Base-by-base conservation (phyloP, 2,888 invertebrate species). In the Euzophera pinguis region DNA sequence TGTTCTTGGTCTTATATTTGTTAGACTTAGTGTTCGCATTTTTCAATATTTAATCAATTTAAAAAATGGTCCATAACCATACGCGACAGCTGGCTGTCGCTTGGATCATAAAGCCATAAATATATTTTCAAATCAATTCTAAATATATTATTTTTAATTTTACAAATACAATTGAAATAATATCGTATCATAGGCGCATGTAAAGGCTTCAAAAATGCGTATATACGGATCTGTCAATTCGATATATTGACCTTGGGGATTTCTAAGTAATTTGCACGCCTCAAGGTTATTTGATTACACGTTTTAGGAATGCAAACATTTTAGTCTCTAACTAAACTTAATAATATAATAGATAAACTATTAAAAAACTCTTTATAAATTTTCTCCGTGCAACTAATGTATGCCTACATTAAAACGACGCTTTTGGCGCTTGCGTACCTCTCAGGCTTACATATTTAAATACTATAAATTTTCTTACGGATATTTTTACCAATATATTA, bases 341-440 rank as follows among this genome's bases (percentile, higher is more conserved):
- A 22, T 22, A 22, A 22, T 5, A 22, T 5, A 22, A 22, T 22
- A 5, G 5, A 22, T 32, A 10, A 32, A 32, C 32, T 10, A 9
- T 4, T 9, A 9, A 32, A 32, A 32, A 32, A 9, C 5, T 9
- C 8, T 10, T 10, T 32, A n/a, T 29, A 43, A 10, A 22, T 29
- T 29, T 43, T 43, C 42, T 45, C 45, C 49, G 8, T 50, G 39
- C 57, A 55, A 65, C 63, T 68, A 65, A 54, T 62, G 56, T 55
- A 52, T 60, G 57, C 41, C 49, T 43, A 54, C 48, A 34, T 50
- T 55, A 58, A 67, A 69, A 61, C 63, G 48, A 57, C 72, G 69
- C 70, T 64, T 50, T 53, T 34, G 71, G 70, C 79, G 78, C 71
- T 71, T 73, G 70, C 77, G 78, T 76, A 71, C 68, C 53, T 58